Evolutionary conservation across 2,797 vertebrate genomes (phyloP), one percentile per base, ranked within the genome.

Genomic region (Sciaenops ocellatus): DNA sequence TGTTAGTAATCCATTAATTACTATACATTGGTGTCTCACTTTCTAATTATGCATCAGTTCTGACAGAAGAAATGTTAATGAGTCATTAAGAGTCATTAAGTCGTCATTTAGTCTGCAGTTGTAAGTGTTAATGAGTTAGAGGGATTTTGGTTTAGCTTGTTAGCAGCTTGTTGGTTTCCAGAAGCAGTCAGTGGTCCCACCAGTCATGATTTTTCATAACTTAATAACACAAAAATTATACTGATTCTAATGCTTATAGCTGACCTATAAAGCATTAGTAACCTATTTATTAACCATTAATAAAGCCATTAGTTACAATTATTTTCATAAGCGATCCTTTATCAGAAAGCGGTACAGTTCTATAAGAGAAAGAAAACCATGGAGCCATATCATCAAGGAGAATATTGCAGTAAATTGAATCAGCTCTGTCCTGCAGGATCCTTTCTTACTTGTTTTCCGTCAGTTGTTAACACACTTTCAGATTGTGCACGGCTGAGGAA

Each of bases 381-480:
- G 0, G 1, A 4, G 50, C 44, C 1, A 12, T 16, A 46, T 72
- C 18, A 67, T 7, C 52, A 48, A 62, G 17, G 17, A 48, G 15
- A 48, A 12, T n/a, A 41, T 18, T 38, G 20, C 3, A 17, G 30
- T n/a, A 6, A 64, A 13, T 12, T 47, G 30, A 57, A 48, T 70
- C 26, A 51, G 17, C 17, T 70, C 5, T 24, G 5, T 73, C 34
- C 72, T 56, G 24, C 55, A 56, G 44, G n/a, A 63, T 44, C 46
- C n/a, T 20, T 20, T 34, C 41, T 57, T 15, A 3, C 46, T 62
- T 30, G 3, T 42, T 79, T 73, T 67, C 38, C 17, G 6, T 62
- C 46, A 44, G 12, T 30, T 68, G 28, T 78, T 71, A 69, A 79
- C 52, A 76, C 17, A 20, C n/a, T 57, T 78, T 74, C 7, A 65